Evolutionary conservation across 2,113 vertebrate genomes (phyloP).

Genomic region (Proterorhinus semilunaris): DNA sequence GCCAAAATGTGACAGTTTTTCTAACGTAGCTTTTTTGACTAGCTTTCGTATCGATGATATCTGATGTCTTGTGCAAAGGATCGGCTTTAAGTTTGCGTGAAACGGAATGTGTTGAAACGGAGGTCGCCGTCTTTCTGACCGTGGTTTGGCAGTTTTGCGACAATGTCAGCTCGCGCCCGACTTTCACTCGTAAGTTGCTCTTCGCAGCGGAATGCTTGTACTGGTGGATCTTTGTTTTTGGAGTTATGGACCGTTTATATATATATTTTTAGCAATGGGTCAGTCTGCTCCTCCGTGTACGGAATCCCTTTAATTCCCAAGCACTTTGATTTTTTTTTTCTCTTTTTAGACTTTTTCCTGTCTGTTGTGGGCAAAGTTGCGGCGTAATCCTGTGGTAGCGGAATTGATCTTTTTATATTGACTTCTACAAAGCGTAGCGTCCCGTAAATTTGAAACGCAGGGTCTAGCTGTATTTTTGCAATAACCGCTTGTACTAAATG

Average conservation of each 20-base stretch:
- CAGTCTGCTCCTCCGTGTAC: constrained; percentile 18
- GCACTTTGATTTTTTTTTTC: constrained; percentile 44
- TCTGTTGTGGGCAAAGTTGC: constrained; percentile 31
- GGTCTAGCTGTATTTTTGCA: constrained; percentile 41
- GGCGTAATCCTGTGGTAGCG: constrained; percentile 34
- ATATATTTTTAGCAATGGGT: neutral
- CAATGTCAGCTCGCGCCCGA: neutral
- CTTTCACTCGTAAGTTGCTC: constrained; percentile 31
- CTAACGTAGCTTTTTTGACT: constrained; percentile 28
- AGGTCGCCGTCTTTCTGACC: neutral
- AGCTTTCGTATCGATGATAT: constrained; percentile 21
- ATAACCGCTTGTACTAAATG: constrained; percentile 7
- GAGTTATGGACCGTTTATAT: constrained; percentile 3
- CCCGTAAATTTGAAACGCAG: neutral
- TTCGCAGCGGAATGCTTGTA: constrained; percentile 24
- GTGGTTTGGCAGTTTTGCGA: neutral
- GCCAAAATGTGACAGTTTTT: neutral
- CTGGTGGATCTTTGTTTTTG: neutral
- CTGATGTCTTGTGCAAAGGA: constrained; percentile 57
- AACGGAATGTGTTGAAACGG: neutral
- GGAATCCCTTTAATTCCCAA: constrained; percentile 20
- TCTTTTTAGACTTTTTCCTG: constrained; percentile 1
- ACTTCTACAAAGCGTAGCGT: neutral
- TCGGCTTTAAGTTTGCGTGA: constrained; percentile 16
- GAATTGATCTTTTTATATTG: constrained; percentile 35